Conservation (phyloP, 2,113 vertebrate genomes). For the Urocitellus parryii region DNA sequence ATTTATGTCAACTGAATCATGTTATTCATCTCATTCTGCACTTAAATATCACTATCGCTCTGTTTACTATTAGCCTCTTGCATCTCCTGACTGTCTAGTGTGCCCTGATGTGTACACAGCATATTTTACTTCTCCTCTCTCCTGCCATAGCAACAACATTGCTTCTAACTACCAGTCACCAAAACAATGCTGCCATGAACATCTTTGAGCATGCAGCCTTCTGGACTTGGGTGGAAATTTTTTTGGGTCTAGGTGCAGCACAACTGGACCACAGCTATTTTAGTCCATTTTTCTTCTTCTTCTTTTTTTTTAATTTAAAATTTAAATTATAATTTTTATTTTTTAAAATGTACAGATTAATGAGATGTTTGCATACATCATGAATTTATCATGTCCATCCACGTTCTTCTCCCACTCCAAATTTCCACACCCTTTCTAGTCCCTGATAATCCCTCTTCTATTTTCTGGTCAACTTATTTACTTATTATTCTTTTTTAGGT, state of each 20-base stretch:
- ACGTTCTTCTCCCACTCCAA: background rate
- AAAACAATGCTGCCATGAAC: background rate
- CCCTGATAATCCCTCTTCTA: background rate
- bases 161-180: background rate
- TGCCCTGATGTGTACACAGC: background rate
- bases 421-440: background rate
- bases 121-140: background rate
- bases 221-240: background rate
- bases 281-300: background rate
- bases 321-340: background rate
- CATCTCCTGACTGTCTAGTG: background rate
- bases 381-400: background rate
- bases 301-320: background rate
- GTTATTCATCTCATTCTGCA: background rate
- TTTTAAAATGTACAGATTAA: background rate
- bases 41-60: background rate
- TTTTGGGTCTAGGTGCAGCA: background rate
- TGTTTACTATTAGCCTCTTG: slow-evolving; percentile 10
- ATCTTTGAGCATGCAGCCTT: background rate
- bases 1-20: background rate
- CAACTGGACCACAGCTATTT: background rate
- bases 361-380: background rate
- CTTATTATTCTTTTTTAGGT: background rate
- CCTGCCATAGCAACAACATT: too few species aligned
- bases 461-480: background rate